Evolutionary conservation across 2,888 invertebrate genomes (phyloP).

Genomic region (Thalpophila matura): DNA sequence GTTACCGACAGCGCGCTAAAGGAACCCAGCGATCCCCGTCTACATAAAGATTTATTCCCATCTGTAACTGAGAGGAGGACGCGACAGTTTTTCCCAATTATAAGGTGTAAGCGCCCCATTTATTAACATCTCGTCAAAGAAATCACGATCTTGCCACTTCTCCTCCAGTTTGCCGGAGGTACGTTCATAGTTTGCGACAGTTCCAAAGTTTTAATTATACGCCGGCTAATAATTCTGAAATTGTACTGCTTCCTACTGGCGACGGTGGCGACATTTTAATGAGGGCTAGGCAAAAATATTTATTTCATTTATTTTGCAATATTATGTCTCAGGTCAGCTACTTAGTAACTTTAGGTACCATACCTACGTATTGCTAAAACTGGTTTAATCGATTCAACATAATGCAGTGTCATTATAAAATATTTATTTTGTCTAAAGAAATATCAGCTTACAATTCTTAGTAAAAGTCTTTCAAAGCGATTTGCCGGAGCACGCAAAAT

Average conservation of each 20-base stretch:
- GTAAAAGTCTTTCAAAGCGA: conserved; percentile 8
- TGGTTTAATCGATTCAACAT: conserved; percentile 6
- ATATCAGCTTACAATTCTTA: conserved; percentile 7
- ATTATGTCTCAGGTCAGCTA: conserved; percentile 3
- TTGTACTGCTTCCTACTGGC: conserved; percentile 42
- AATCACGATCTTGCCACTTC: conserved; percentile 77
- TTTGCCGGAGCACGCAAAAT: conserved; percentile 1
- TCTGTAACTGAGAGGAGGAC: conserved; percentile 89
- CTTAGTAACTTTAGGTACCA: no score
- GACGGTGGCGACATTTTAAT: conserved; percentile 47
- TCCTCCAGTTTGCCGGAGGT: conserved; percentile 49
- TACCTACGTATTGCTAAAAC: not conserved
- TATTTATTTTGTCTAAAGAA: conserved; percentile 10
- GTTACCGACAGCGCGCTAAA: conserved; percentile 70
- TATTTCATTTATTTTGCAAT: conserved; percentile 28
- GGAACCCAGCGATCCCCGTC: conserved; percentile 81
- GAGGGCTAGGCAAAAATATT: conserved; percentile 42
- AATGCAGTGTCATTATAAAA: conserved; percentile 14
- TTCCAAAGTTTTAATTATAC: conserved; percentile 69
- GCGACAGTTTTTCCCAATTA: conserved; percentile 90
- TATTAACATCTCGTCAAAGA: conserved; percentile 88
- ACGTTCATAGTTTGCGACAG: conserved; percentile 56
- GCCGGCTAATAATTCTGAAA: conserved; percentile 59
- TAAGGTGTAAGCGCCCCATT: conserved; percentile 88
- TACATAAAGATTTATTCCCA: conserved; percentile 90